A percentile compares a stretch with the other conserved stretches of the same genome.
Conservation (phyloP, 92 coral and sea anemone species). For the Virgularia gustaviana region DNA sequence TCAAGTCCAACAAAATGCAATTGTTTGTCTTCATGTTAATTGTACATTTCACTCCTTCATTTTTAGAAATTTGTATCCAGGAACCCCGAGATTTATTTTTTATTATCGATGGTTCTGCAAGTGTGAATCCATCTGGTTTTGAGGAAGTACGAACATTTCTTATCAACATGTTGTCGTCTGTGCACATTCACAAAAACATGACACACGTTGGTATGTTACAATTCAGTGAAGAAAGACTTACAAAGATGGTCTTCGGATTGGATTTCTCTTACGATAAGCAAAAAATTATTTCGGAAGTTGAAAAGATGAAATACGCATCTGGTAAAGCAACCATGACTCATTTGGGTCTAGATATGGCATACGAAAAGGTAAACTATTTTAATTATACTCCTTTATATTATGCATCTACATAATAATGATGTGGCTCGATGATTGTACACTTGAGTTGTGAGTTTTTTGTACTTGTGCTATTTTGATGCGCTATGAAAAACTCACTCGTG, state of each 20-base stretch:
- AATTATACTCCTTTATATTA: too few relatives aligned
- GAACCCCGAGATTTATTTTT: constrained; percentile 29
- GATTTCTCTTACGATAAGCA: not conserved
- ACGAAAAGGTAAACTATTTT: constrained; percentile 19
- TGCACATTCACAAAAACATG: constrained; percentile 21
- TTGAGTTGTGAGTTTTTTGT: too few relatives aligned
- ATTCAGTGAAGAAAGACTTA: constrained; percentile 13
- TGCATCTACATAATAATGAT: too few relatives aligned
- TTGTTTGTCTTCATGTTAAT: not conserved
- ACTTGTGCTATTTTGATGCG: too few relatives aligned
- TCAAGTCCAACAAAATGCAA: too few relatives aligned
- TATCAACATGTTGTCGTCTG: not conserved
- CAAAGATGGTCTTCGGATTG: constrained; percentile 1
- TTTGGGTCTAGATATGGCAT: constrained; percentile 5
- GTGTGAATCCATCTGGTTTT: constrained; percentile 1
- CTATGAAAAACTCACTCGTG: too few relatives aligned
- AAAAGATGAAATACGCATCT: not conserved
- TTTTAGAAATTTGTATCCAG: constrained; percentile 2
- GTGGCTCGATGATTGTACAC: too few relatives aligned
- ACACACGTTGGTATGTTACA: constrained; percentile 30
- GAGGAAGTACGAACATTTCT: constrained; percentile 11
- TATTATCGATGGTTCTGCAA: constrained; percentile 25
- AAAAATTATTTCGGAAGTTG: not conserved
- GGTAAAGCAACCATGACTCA: constrained; percentile 12
- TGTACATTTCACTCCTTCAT: not conserved